Percentiles rank a stretch among this genome's conserved stretches.
These are phyloP conservation scores for Dendropsophus ebraccatus DNA, from an alignment of 2,113 vertebrate species.

Conservation along the genomic window DNA sequence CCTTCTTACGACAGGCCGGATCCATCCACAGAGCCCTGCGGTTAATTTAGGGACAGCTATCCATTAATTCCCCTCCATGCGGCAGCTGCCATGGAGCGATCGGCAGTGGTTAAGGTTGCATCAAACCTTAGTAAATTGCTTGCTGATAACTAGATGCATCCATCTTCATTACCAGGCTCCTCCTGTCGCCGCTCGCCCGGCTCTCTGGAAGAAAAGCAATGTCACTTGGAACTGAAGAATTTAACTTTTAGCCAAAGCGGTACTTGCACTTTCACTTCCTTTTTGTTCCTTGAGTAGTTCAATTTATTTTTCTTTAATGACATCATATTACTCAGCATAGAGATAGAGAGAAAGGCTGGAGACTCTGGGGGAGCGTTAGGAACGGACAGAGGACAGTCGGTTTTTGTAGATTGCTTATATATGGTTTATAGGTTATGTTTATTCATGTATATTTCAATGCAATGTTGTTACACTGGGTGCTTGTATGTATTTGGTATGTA, in stretches of 20 bases:
- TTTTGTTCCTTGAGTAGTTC: constrained; percentile 83
- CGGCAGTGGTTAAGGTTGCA: constrained; percentile 97
- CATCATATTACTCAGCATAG: constrained; percentile 82
- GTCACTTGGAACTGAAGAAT: constrained; percentile 86
- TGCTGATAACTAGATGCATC: constrained; percentile 95
- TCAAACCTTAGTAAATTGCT: constrained; percentile 92
- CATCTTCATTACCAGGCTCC: constrained; percentile 95
- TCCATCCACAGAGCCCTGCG: constrained; percentile 90
- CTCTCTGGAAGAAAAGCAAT: constrained; percentile 81
- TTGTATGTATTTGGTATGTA: too few species aligned
- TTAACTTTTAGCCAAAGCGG: constrained; percentile 89
- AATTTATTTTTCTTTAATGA: constrained; percentile 88
- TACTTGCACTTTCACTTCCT: constrained; percentile 91
- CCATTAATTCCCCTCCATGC: constrained; percentile 97
- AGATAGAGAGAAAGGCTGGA: constrained; percentile 67
- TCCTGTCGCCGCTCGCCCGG: constrained; percentile 84
- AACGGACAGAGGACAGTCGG: background rate
- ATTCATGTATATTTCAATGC: too few species aligned
- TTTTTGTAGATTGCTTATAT: background rate
- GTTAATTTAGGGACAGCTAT: constrained; percentile 85
- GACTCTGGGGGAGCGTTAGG: constrained; percentile 62
- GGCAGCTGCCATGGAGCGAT: constrained; percentile 91
- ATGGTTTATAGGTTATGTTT: too few species aligned
- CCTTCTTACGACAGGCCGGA: constrained; percentile 85
- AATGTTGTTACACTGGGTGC: too few species aligned